Evolutionary conservation across 2,888 invertebrate genomes (phyloP).

Genomic region (Timandra comae): DNA sequence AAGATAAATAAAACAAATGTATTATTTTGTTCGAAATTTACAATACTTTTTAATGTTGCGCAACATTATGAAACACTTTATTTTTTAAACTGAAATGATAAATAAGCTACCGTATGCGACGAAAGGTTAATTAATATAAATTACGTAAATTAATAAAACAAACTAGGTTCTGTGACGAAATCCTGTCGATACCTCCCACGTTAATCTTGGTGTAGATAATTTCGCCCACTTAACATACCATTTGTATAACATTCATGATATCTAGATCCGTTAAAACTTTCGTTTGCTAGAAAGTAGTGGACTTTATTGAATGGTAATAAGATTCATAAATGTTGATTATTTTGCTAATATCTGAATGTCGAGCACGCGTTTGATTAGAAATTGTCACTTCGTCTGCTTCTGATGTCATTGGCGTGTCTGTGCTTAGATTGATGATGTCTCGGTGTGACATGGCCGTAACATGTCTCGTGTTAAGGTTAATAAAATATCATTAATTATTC

Average conservation of each 20-base stretch:
- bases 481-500: background rate
- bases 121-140: too few relatives aligned
- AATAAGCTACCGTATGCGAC: too few relatives aligned
- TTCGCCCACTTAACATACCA: conserved; percentile 24
- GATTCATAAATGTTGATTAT: background rate
- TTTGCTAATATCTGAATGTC: conserved; percentile 36
- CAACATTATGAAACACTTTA: too few relatives aligned
- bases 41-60: too few relatives aligned
- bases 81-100: too few relatives aligned
- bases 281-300: conserved; percentile 27
- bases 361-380: conserved; percentile 61
- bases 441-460: background rate
- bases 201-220: conserved; percentile 10
- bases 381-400: conserved; percentile 39
- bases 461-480: background rate
- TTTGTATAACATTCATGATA: conserved; percentile 37
- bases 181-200: conserved; percentile 8
- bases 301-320: background rate
- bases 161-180: background rate
- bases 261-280: conserved; percentile 58
- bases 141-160: background rate
- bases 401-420: conserved; percentile 45
- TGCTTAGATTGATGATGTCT: conserved; percentile 8
- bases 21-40: too few relatives aligned
- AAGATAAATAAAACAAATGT: too few relatives aligned